A percentile compares a stretch with the other conserved stretches of the same genome.
These are phyloP conservation scores for Pteromalus puparum DNA, from an alignment of 1,140 invertebrate species.

Conservation along the genomic window DNA sequence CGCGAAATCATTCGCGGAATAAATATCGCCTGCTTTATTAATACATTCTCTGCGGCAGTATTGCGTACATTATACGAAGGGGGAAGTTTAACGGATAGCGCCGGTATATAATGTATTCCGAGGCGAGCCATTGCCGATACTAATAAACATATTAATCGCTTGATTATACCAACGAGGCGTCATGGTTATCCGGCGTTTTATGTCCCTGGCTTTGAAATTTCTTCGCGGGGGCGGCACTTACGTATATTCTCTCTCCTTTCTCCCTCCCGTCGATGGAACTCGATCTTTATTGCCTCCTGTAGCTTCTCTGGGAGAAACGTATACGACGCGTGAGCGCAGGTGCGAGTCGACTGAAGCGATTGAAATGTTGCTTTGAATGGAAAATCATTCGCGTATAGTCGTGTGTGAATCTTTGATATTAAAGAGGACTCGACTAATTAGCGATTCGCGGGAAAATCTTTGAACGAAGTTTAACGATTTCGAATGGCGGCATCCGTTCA, in stretches of 20 bases:
- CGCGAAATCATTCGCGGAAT: conserved; percentile 52
- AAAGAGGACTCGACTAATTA: background rate
- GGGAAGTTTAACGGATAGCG: conserved; percentile 43
- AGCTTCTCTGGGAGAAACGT: background rate
- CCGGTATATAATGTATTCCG: conserved; percentile 57
- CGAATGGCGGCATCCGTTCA: background rate
- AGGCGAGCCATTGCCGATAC: conserved; percentile 61
- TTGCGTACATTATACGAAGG: background rate
- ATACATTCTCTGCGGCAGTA: conserved; percentile 30
- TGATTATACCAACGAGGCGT: conserved; percentile 63
- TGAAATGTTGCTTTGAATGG: background rate
- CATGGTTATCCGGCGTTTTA: conserved; percentile 59
- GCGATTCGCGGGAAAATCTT: background rate
- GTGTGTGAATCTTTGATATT: background rate
- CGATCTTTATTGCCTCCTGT: background rate
- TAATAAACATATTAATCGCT: conserved; percentile 68
- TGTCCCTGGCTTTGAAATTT: conserved; percentile 56
- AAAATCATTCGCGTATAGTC: background rate
- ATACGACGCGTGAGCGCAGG: background rate
- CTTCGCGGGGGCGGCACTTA: conserved; percentile 34
- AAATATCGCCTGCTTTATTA: conserved; percentile 53
- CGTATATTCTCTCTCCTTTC: background rate
- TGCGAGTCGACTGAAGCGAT: background rate
- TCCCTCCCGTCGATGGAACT: background rate
- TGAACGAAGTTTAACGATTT: conserved; percentile 7